Base-by-base conservation (phyloP, 2,113 vertebrate species). In the Nibea coibor region DNA sequence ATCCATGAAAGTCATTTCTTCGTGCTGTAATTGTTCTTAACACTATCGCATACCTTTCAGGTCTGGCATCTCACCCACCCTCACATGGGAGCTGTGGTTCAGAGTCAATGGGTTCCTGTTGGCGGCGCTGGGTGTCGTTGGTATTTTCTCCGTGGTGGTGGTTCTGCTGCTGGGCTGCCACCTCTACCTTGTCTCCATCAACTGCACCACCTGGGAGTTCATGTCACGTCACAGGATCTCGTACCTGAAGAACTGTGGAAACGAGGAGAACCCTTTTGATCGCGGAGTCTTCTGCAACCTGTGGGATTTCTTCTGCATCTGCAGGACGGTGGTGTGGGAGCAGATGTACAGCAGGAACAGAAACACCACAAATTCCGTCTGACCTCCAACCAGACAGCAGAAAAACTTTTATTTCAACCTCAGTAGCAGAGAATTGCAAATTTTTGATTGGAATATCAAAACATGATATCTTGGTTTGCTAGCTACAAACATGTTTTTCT, bases 161-260 rank as follows among this genome's bases (percentile, higher is more conserved):
- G 4, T 87, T 47, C 88, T 98, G 82, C 95, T 99, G 78, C 94
- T 99, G 15, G 87, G 93, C 81, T 97, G 95, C 1, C 97, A 99
- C 63, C 90, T 98, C 72, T 98, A 98, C 90, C 95, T 99, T 89
- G 96, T 96, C 68, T 96, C 97, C 10, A 92, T 94, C 90, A 98
- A 97, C 92, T 95, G 94, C 79, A 99, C 98, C 68, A 98, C 97
- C 65, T 99, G 98, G 98, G 98, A 99, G 86, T 98, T 98, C 94
- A 96, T 98, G 95, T 97, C 97, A 0, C 94, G 93, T 0, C 96
- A 98, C 78, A 93, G 97, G 54, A 97, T 99, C 70, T 91, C 96
- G 22, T 99, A 99, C 95, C 96, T 99, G 93, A 95, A 91, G 39
- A 94, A 95, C 85, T 93, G 93, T 0, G 91, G 89, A 0, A 39